Conservation (phyloP, 1,140 invertebrate species). For the Drosophila nigromelanica region DNA sequence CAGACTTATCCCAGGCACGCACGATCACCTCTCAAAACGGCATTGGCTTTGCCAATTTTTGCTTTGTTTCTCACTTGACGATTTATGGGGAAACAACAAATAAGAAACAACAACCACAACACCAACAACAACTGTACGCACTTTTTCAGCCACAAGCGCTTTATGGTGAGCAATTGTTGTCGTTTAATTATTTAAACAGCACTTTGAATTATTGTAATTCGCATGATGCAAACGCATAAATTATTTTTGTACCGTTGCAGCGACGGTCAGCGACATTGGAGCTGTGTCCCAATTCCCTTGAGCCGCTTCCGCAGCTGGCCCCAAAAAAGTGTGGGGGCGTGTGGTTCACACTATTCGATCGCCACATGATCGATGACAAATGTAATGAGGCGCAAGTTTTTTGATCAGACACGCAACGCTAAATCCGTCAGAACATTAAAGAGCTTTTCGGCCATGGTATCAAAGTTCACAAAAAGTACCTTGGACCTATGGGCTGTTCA, state of each 20-base stretch:
- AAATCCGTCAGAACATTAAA: slow-evolving; percentile 55
- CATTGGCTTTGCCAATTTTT: slow-evolving; percentile 70
- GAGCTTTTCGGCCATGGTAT: slow-evolving; percentile 18
- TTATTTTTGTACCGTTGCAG: slow-evolving; percentile 64
- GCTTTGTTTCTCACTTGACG: slow-evolving; percentile 61
- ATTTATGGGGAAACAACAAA: slow-evolving; percentile 58
- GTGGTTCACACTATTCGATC: slow-evolving; percentile 2
- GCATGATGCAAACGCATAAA: slow-evolving; percentile 66
- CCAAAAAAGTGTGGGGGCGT: background rate
- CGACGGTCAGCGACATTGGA: slow-evolving; percentile 27
- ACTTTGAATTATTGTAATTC: slow-evolving; percentile 69
- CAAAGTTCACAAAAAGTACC: slow-evolving; percentile 70
- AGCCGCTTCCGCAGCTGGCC: background rate
- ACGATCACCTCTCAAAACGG: slow-evolving; percentile 61
- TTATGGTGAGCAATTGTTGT: slow-evolving; percentile 12
- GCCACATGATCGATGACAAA: slow-evolving; percentile 62
- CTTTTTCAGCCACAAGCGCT: slow-evolving; percentile 41
- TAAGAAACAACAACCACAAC: slow-evolving; percentile 17
- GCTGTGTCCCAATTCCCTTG: slow-evolving; percentile 23
- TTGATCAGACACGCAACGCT: slow-evolving; percentile 21
- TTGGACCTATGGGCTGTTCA: slow-evolving; percentile 57
- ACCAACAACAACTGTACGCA: slow-evolving; percentile 54
- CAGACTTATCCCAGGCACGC: slow-evolving; percentile 62
- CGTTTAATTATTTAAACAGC: slow-evolving; percentile 49
- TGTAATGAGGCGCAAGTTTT: slow-evolving; percentile 54